Evolutionary conservation across 2,888 invertebrate species (phyloP).

Genomic region (Aphrophora alni): DNA sequence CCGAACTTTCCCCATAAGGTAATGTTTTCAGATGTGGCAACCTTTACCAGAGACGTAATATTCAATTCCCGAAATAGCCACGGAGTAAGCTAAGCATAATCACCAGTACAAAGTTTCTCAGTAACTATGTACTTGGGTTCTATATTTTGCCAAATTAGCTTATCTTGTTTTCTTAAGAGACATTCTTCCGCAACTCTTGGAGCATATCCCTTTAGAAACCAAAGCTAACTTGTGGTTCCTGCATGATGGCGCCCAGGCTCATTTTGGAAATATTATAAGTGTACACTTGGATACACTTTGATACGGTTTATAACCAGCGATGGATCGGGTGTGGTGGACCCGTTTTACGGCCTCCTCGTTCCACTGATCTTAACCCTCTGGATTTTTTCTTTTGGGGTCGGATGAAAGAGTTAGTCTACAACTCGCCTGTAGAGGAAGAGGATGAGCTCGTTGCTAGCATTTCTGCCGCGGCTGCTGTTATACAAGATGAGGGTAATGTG

Average conservation of each 20-base stretch:
- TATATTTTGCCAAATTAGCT: too few relatives aligned
- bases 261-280: background rate
- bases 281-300: too few relatives aligned
- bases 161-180: too few relatives aligned
- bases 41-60: conserved; percentile 4
- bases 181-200: too few relatives aligned
- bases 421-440: conserved; percentile 19
- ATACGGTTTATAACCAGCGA: too few relatives aligned
- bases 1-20: background rate
- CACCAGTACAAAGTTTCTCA: conserved; percentile 11
- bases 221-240: background rate
- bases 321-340: background rate
- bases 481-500: conserved; percentile 13
- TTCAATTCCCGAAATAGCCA: conserved; percentile 15
- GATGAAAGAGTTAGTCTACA: conserved; percentile 16
- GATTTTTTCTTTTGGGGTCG: conserved; percentile 22
- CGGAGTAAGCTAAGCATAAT: background rate
- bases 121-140: background rate
- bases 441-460: conserved; percentile 23
- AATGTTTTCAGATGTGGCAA: conserved; percentile 21
- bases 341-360: background rate
- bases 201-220: too few relatives aligned
- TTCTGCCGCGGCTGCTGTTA: background rate
- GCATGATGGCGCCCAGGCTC: conserved; percentile 20
- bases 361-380: background rate